phyloP scores from a whole-genome alignment of 2,888 invertebrate species.

The Stegophylla sp. region DNA sequence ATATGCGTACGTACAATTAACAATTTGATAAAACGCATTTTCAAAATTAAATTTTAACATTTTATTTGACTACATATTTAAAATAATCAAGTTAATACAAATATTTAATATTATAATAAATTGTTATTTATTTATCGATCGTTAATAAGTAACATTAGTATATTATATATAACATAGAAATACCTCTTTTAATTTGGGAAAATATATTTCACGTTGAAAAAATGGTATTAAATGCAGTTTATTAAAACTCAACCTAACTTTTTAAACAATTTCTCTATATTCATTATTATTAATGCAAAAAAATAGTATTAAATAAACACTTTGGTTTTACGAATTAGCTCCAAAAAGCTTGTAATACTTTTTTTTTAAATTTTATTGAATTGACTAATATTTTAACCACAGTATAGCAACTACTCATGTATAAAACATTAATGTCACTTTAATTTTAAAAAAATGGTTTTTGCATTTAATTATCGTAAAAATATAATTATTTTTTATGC shows the following conservation, averaged over 20 bases:
- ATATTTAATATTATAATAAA: too few species aligned
- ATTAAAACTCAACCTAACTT: neutral
- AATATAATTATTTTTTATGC: neutral
- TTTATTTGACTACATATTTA: too few species aligned
- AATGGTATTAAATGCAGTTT: neutral
- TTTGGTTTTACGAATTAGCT: neutral
- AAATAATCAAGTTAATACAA: too few species aligned
- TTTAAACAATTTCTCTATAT: neutral
- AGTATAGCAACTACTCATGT: neutral
- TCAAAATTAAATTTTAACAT: too few species aligned
- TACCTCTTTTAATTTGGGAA: too few species aligned
- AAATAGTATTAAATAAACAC: neutral
- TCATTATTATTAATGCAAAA: neutral
- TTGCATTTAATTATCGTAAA: neutral
- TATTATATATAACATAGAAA: too few species aligned
- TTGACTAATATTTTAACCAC: neutral
- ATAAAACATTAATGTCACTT: conserved; percentile 9
- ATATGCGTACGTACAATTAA: too few species aligned
- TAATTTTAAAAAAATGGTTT: conserved; percentile 7
- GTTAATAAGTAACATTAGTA: too few species aligned
- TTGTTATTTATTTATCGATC: too few species aligned
- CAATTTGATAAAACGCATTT: too few species aligned
- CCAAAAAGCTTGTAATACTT: neutral
- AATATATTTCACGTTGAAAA: neutral
- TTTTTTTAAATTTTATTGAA: conserved; percentile 24